Evolutionary conservation across 2,888 invertebrate genomes (phyloP).

Genomic region (Linnaemya tessellans): DNA sequence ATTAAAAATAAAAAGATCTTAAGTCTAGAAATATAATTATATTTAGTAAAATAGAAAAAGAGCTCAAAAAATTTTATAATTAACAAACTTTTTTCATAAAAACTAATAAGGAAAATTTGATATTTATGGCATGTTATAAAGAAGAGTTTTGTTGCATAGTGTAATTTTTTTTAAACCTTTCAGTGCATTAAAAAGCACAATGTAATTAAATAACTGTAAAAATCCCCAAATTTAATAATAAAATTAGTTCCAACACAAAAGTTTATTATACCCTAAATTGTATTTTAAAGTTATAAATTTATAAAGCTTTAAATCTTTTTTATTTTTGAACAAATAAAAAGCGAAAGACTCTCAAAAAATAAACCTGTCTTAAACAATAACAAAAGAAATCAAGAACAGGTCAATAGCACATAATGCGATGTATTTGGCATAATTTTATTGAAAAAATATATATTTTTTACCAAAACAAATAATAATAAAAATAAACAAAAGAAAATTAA

Average conservation of each 20-base stretch:
- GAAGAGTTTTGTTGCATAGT: no score
- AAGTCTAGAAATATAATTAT: no score
- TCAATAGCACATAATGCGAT: constrained; percentile 61
- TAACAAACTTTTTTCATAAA: no score
- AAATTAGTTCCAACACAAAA: neutral
- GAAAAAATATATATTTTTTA: constrained; percentile 21
- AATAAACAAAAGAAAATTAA: constrained; percentile 42
- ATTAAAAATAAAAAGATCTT: no score
- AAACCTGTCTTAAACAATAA: constrained; percentile 40
- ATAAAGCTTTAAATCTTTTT: neutral
- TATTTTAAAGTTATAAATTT: neutral
- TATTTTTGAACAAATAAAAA: constrained; percentile 20
- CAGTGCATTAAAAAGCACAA: neutral
- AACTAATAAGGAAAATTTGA: no score
- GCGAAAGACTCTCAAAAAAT: neutral
- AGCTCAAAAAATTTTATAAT: no score
- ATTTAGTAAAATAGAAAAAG: no score
- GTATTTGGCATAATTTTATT: constrained; percentile 54
- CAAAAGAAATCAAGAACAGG: constrained; percentile 54
- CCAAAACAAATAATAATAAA: constrained; percentile 52
- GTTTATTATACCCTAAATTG: neutral
- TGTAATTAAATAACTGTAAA: neutral
- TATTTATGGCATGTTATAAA: no score
- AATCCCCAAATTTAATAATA: neutral
- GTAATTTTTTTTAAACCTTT: neutral